Conservation (phyloP, 64 coral and sea anemone species). For the Stichodactyla mertensii region DNA sequence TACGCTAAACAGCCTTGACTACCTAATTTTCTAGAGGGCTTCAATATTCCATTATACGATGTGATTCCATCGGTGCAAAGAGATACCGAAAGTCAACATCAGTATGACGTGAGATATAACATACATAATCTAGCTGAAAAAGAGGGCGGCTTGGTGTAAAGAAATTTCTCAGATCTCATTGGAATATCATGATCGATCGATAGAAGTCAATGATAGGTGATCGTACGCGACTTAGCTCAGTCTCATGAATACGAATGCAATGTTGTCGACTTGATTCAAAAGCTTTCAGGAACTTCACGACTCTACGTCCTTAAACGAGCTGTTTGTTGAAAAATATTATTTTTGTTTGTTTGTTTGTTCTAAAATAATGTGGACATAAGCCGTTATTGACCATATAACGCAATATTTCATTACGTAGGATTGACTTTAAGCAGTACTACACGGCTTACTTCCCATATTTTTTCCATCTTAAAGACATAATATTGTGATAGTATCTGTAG, state of each 20-base stretch:
- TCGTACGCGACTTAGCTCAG: neutral
- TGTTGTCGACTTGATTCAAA: neutral
- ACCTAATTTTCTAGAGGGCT: neutral
- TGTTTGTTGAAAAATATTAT: too few species aligned
- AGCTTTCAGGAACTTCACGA: neutral
- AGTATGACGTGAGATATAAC: neutral
- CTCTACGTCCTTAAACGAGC: too few species aligned
- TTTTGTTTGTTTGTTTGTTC: too few species aligned
- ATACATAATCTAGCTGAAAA: neutral
- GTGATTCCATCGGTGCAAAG: neutral
- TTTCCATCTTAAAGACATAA: too few species aligned
- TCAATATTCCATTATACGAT: neutral
- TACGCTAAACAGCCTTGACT: neutral
- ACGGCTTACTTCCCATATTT: too few species aligned
- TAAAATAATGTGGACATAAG: too few species aligned
- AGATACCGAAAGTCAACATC: neutral
- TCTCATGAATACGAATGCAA: neutral
- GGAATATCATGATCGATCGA: neutral
- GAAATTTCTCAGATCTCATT: neutral
- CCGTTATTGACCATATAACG: too few species aligned
- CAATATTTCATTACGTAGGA: too few species aligned
- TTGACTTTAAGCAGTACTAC: too few species aligned
- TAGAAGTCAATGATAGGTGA: neutral
- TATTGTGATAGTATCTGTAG: too few species aligned
- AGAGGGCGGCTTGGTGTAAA: too few species aligned